Base-by-base conservation (phyloP, 1,140 invertebrate species). In the Dendroctonus valens region DNA sequence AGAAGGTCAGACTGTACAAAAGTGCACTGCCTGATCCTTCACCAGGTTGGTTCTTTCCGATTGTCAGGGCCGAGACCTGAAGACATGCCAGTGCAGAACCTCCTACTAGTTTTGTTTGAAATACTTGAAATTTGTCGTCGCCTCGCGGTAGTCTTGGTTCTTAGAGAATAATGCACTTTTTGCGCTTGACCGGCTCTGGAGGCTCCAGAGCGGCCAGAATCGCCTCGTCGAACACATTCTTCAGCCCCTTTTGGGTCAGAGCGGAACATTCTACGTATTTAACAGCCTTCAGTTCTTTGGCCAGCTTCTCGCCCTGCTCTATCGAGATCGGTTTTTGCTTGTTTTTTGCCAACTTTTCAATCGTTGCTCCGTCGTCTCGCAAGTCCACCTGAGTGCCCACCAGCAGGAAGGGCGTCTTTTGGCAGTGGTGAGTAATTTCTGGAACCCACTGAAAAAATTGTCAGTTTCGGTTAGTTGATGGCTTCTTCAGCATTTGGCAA, bases 251-350 rank as follows among this genome's bases (percentile, higher is more conserved):
- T 91, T 98, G 87, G 78, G 97, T 99, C 46, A 99, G 83, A 72
- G 97, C 97, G 59, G 97, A 99, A 80, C 98, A 99, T 82, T 99
- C 98, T 5, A 99, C 97, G 82, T 99, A 99, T 89, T 99, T 99
- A 3, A 99, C 97, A 59, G 98, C 97, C 82, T 96, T 97, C 72
- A 99, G 83, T 86, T 99, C 97, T 79, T 97, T 96, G 12, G 97
- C 97, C 70, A 99, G 83, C 82, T 98, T 98, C 78, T 99, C 96
- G 55, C 96, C 96, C 79, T 94, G 91, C 79, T 99, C 97, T 66
- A 89, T 85, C 8, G 93, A 91, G 44, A 99, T 96, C 11, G 97
- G 97, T 79, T 97, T 98, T 77, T 99, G 97, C 83, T 98, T 98
- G 76, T 99, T 99, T 83, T 99, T 99, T 15, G 96, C 96, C 76